These are phyloP conservation scores for Carduelis carduelis DNA, from an alignment of 2,797 vertebrate species.

Conservation along the genomic window DNA sequence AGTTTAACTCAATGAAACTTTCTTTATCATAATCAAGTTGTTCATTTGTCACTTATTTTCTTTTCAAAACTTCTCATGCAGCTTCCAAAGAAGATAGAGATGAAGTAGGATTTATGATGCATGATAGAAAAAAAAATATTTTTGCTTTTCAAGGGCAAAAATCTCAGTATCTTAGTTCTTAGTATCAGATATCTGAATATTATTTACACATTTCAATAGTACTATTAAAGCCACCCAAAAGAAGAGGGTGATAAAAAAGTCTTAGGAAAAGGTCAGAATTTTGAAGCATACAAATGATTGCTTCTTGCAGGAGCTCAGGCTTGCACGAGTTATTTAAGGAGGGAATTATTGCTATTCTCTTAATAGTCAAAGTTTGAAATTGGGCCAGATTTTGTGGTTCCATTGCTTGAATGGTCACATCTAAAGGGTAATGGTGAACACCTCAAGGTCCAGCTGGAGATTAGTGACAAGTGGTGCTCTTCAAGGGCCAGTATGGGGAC, in stretches of 20 bases:
- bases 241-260: neutral
- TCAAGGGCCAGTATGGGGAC: neutral
- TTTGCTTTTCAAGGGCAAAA: neutral
- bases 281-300: slow-evolving; percentile 11
- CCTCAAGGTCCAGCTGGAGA: neutral
- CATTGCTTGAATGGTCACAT: neutral
- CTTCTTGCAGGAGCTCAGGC: neutral
- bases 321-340: neutral
- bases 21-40: neutral
- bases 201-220: neutral
- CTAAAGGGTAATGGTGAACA: neutral
- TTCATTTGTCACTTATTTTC: neutral
- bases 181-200: neutral
- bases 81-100: neutral
- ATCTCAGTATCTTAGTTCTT: neutral
- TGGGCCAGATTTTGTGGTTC: neutral
- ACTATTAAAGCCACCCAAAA: neutral
- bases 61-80: neutral
- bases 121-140: neutral
- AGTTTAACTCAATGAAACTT: neutral
- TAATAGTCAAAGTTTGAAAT: slow-evolving; percentile 6
- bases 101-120: neutral
- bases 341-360: neutral
- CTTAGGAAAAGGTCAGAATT: neutral
- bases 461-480: neutral